Evolutionary conservation across 1,140 invertebrate species (phyloP).

Genomic region (Popillia japonica): DNA sequence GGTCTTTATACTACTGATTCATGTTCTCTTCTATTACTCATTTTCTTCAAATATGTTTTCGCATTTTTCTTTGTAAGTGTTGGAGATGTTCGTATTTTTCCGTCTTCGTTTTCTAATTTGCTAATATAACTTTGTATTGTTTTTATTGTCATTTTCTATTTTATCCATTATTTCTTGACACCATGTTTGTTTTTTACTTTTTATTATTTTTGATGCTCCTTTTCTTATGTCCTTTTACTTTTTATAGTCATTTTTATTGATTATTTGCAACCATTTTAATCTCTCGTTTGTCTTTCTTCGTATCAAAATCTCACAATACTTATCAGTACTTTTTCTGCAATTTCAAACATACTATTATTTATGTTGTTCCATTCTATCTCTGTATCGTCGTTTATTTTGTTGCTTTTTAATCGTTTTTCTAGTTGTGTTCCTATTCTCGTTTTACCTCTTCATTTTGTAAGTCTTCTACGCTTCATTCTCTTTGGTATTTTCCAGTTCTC

Average conservation of each 20-base stretch:
- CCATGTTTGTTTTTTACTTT: neutral
- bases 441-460: too few relatives aligned
- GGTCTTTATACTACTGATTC: neutral
- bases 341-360: too few relatives aligned
- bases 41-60: neutral
- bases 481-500: too few relatives aligned
- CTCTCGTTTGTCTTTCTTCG: neutral
- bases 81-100: neutral
- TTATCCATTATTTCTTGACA: neutral
- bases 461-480: too few relatives aligned
- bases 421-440: too few relatives aligned
- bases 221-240: neutral
- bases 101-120: neutral
- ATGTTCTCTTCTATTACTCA: neutral
- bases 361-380: too few relatives aligned
- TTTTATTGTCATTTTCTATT: neutral
- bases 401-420: too few relatives aligned
- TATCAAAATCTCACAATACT: neutral
- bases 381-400: too few relatives aligned
- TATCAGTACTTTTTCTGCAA: neutral
- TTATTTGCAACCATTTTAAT: neutral
- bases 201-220: neutral
- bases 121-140: neutral
- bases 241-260: neutral
- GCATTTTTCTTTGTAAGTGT: neutral